Evolutionary conservation across 2,797 vertebrate genomes (phyloP).

Genomic region (Rhinatrema bivittatum): DNA sequence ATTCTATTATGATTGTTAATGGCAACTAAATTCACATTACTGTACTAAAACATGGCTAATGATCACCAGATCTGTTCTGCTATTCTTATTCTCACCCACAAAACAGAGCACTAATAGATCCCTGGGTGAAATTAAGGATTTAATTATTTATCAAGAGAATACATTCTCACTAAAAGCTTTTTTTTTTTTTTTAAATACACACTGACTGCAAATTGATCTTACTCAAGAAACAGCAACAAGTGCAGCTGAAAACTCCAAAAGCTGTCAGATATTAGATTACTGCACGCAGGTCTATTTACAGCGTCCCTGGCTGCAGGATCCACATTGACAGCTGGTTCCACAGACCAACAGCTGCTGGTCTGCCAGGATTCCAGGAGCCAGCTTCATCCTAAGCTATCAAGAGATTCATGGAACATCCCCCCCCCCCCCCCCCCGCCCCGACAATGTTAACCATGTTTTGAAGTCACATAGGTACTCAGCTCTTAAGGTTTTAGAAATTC

Average conservation of each 20-base stretch:
- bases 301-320: constrained; percentile 79
- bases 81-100: background rate
- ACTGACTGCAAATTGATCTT: constrained; percentile 20
- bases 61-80: constrained; percentile 5
- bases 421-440: too few species aligned
- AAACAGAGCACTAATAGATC: constrained; percentile 14
- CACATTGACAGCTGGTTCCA: constrained; percentile 85
- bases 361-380: constrained; percentile 76
- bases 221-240: constrained; percentile 14
- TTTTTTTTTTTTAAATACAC: constrained; percentile 16
- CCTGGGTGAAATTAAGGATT: constrained; percentile 6
- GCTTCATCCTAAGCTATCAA: constrained; percentile 70
- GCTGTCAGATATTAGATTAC: constrained; percentile 83
- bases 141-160: too few species aligned
- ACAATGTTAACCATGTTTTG: too few species aligned
- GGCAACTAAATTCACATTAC: constrained; percentile 19
- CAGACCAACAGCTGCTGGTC: constrained; percentile 84
- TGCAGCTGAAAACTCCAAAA: constrained; percentile 50
- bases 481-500: too few species aligned
- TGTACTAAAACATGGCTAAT: constrained; percentile 13
- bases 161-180: too few species aligned
- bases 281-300: constrained; percentile 83
- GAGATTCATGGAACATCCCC: too few species aligned
- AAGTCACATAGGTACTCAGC: too few species aligned
- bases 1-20: constrained; percentile 20